Evolutionary conservation across 2,888 invertebrate genomes (phyloP).

Genomic region (Silvanus unidentatus): DNA sequence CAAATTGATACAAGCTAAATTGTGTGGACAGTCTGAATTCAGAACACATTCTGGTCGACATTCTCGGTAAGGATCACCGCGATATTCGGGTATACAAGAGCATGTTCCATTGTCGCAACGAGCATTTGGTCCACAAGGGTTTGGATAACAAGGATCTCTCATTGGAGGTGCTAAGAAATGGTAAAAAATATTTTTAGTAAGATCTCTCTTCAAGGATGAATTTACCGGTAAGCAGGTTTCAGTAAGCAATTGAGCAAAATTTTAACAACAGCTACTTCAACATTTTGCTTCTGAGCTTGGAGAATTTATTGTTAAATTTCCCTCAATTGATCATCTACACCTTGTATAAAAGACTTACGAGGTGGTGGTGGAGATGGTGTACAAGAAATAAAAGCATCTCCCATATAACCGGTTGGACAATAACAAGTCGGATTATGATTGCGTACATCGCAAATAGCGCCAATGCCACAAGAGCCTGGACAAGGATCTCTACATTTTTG

Average conservation of each 20-base stretch:
- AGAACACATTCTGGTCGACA: constrained; percentile 70
- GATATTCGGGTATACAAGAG: constrained; percentile 67
- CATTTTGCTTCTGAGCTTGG: too few species aligned
- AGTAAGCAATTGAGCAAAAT: too few species aligned
- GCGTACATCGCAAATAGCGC: constrained; percentile 66
- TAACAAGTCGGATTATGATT: constrained; percentile 71
- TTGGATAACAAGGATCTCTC: constrained; percentile 57
- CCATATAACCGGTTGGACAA: constrained; percentile 64
- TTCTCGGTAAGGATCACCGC: constrained; percentile 68
- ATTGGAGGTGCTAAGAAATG: constrained; percentile 41
- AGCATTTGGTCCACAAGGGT: constrained; percentile 73
- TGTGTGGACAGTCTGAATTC: constrained; percentile 64
- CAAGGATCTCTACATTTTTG: constrained; percentile 76
- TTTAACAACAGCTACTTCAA: too few species aligned
- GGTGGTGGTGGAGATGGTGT: constrained; percentile 32
- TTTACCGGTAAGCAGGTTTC: too few species aligned
- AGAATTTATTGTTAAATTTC: too few species aligned
- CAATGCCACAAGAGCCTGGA: constrained; percentile 70
- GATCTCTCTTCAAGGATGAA: constrained; percentile 8
- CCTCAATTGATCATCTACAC: constrained; percentile 1
- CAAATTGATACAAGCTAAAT: constrained; percentile 63
- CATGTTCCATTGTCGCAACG: constrained; percentile 68
- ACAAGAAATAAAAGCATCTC: constrained; percentile 65
- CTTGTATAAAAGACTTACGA: constrained; percentile 29
- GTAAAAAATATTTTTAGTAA: background rate